Percentiles rank a stretch among this genome's conserved stretches.
Conservation (phyloP, 2,113 vertebrate genomes). For the Syrrhaptes paradoxus region DNA sequence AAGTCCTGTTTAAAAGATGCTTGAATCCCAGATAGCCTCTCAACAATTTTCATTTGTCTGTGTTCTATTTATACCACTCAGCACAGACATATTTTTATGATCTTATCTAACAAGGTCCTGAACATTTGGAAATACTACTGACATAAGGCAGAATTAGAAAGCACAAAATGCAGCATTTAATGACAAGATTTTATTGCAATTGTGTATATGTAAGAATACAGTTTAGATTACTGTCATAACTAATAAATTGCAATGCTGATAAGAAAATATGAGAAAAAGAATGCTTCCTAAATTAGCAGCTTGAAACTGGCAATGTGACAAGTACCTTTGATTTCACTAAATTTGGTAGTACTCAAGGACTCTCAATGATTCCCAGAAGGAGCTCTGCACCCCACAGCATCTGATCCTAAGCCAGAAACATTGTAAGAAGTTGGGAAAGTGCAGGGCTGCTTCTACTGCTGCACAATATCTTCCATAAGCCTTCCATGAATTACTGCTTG, state of each 20-base stretch:
- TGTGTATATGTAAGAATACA: neutral
- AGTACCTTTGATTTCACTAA: neutral
- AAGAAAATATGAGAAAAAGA: neutral
- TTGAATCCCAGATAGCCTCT: neutral
- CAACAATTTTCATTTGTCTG: constrained; percentile 10
- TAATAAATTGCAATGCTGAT: neutral
- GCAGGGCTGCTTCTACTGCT: neutral
- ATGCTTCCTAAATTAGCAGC: neutral
- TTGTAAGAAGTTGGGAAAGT: neutral
- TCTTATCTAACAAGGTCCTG: neutral
- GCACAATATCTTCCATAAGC: neutral
- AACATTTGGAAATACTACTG: neutral
- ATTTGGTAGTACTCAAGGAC: neutral
- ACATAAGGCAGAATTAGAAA: neutral
- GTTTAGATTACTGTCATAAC: constrained; percentile 7
- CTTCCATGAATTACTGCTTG: constrained; percentile 22
- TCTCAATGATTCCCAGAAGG: neutral
- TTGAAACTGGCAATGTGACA: neutral
- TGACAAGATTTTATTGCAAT: neutral
- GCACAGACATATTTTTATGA: neutral
- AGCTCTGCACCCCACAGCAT: neutral
- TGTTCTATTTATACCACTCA: neutral
- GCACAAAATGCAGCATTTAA: neutral
- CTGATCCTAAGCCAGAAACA: neutral
- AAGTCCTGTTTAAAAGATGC: neutral